These are phyloP conservation scores for Loxodonta africana DNA, from an alignment of 2,113 vertebrate genomes.

Conservation along the genomic window DNA sequence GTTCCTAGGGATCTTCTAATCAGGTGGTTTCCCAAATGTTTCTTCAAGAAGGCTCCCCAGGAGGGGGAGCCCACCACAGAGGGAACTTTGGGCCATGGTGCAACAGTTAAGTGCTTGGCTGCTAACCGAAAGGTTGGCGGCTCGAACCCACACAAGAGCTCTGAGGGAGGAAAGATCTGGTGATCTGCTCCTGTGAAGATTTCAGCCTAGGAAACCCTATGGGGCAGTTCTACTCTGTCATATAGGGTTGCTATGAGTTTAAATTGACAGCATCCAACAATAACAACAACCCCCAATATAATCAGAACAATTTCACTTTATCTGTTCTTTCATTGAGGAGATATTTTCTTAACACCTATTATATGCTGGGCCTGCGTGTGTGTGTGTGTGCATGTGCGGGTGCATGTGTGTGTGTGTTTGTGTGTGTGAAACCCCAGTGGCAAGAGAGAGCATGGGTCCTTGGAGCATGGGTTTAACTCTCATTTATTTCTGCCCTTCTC, in stretches of 20 bases:
- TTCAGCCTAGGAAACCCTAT: no score
- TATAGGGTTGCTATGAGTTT: no score
- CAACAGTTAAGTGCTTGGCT: neutral
- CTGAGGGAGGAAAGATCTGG: no score
- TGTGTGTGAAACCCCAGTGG: neutral
- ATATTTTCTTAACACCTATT: constrained; percentile 9
- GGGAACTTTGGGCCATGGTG: neutral
- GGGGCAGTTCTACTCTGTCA: no score
- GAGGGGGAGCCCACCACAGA: neutral
- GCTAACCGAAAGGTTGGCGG: no score
- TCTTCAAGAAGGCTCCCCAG: neutral
- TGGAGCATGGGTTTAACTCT: neutral
- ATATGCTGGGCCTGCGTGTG: neutral
- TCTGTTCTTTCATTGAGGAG: neutral
- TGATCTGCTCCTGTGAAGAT: no score
- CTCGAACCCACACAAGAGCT: no score
- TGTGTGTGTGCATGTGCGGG: neutral
- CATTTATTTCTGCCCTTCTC: neutral
- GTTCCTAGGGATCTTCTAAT: neutral
- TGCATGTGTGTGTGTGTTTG: constrained; percentile 9
- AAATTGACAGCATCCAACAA: no score
- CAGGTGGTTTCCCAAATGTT: neutral
- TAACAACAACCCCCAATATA: neutral
- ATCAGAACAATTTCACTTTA: neutral
- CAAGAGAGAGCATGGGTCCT: neutral